Conservation (phyloP, 2,113 vertebrate species). For the Casuarius casuarius region DNA sequence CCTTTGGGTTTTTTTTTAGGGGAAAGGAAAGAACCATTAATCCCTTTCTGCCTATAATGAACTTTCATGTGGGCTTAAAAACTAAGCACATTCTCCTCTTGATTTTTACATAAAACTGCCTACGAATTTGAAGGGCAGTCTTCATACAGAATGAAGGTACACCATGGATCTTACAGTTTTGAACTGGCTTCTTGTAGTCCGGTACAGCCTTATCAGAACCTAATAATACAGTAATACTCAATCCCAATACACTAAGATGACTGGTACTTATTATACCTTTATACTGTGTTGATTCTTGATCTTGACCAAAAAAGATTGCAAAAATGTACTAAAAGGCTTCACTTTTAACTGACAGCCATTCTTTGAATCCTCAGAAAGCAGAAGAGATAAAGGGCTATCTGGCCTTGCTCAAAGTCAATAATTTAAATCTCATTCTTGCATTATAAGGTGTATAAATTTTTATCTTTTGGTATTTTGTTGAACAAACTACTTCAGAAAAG, state of each 20-base stretch:
- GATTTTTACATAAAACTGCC: background rate
- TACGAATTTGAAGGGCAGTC: background rate
- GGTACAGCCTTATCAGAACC: background rate
- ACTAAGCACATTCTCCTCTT: background rate
- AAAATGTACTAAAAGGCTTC: constrained; percentile 15
- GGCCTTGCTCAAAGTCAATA: background rate
- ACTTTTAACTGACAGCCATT: background rate
- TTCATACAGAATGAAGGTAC: background rate
- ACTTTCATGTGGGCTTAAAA: background rate
- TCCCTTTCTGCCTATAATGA: background rate
- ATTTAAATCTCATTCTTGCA: constrained; percentile 32
- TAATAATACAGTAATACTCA: background rate
- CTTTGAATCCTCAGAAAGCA: background rate
- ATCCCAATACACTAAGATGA: background rate
- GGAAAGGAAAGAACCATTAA: background rate
- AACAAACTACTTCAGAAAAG: background rate
- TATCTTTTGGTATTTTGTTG: background rate
- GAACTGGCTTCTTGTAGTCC: background rate
- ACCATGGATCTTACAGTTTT: background rate
- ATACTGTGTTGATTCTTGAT: constrained; percentile 18
- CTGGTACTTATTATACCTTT: background rate
- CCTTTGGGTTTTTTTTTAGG: background rate
- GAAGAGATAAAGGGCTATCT: background rate
- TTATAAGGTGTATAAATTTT: background rate
- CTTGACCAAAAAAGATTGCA: background rate